Conservation (phyloP, 2,113 vertebrate genomes). For the Otocyon megalotis region DNA sequence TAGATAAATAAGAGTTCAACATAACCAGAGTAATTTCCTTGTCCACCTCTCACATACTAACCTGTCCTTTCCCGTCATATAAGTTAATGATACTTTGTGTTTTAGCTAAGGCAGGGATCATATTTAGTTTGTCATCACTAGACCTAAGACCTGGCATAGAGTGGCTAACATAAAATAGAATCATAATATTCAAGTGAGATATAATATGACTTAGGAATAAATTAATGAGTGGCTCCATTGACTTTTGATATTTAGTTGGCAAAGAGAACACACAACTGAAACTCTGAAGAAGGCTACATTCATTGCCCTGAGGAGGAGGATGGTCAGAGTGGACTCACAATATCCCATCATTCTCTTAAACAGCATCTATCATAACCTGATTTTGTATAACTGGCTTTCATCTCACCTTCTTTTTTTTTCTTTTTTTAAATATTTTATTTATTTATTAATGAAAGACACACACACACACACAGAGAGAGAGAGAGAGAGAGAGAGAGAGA, state of each 20-base stretch:
- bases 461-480: too few relatives aligned
- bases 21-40: neutral
- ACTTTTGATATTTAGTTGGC: neutral
- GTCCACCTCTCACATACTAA: neutral
- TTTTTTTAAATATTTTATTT: too few relatives aligned
- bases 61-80: neutral
- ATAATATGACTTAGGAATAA: neutral
- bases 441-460: too few relatives aligned
- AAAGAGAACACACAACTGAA: neutral
- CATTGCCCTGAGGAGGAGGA: neutral
- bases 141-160: neutral
- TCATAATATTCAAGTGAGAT: neutral
- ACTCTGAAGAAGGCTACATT: neutral
- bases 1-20: neutral
- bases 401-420: neutral
- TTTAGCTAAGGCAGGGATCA: neutral
- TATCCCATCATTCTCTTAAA: neutral
- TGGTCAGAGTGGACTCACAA: neutral
- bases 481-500: too few relatives aligned
- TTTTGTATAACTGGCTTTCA: neutral
- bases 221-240: neutral
- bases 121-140: neutral
- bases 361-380: neutral
- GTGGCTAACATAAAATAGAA: neutral
- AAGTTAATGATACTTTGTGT: neutral